A percentile compares a stretch with the other conserved stretches of the same genome.
These are phyloP conservation scores for Aproaerema taeniolella DNA, from an alignment of 2,888 invertebrate species.

Conservation along the genomic window DNA sequence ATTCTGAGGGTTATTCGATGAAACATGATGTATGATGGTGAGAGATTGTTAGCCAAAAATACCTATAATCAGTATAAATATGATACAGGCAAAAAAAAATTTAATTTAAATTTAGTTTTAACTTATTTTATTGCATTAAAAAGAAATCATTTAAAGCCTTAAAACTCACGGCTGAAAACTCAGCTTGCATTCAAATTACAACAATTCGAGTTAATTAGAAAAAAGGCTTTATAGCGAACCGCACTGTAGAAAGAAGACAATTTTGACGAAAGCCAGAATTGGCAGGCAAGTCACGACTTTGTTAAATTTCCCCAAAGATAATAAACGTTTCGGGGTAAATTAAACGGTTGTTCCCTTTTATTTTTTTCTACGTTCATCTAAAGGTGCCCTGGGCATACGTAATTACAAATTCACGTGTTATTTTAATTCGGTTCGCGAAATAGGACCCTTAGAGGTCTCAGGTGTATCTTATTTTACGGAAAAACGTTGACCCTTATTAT, in stretches of 20 bases:
- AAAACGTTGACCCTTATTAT: too few relatives aligned
- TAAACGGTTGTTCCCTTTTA: conserved; percentile 51
- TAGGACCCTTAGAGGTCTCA: not conserved
- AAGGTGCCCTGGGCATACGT: conserved; percentile 10
- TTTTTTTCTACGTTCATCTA: conserved; percentile 20
- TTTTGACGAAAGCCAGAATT: conserved; percentile 48
- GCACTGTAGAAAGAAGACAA: conserved; percentile 17
- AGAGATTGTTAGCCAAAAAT: too few relatives aligned
- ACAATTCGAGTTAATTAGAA: too few relatives aligned
- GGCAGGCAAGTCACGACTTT: conserved; percentile 53
- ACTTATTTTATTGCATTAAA: too few relatives aligned
- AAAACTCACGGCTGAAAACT: not conserved
- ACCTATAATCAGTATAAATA: too few relatives aligned
- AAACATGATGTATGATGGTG: too few relatives aligned
- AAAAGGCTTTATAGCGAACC: too few relatives aligned
- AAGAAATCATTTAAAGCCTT: too few relatives aligned
- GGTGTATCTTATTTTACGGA: too few relatives aligned
- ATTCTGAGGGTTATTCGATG: too few relatives aligned
- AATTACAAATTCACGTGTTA: conserved; percentile 20
- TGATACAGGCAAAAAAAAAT: too few relatives aligned
- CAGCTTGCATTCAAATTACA: conserved; percentile 5
- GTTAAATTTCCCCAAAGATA: conserved; percentile 69
- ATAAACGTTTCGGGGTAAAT: conserved; percentile 63
- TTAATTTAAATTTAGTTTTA: too few relatives aligned
- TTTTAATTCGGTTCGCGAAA: conserved; percentile 22